Base-by-base conservation (phyloP, 2,797 vertebrate genomes). In the Myotis vivesi region DNA sequence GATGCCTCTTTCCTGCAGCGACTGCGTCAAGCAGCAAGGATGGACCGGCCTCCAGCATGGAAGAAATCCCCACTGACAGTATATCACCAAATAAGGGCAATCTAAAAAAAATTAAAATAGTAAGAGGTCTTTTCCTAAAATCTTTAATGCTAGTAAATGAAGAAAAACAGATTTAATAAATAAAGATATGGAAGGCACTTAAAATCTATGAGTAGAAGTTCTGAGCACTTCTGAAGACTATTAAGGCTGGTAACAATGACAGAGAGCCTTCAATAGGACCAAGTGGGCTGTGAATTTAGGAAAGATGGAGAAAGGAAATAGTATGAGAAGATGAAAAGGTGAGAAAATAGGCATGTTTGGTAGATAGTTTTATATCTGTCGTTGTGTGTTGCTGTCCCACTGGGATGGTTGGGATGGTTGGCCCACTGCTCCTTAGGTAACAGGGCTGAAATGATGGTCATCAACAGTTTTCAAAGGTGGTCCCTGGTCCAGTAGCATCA, bases 151-250 rank as follows among this genome's bases (percentile, higher is more conserved):
- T 38, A 83, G 25, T 25, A 79, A 93, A 77, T 81, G 83, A 72
- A 92, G 38, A 91, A 95, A 94, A 86, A 46, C 3, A 84, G 36
- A 87, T 62, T 81, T 30, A 38, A 44, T 66, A n/a, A 92, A 73
- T 66, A 71, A 62, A 11, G 33, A 6, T 44, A 84, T 13, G 2
- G 11, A 85, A 94, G 72, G 30, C 86, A 69, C 28, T n/a, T 57
- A 41, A 92, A 94, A 53, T 79, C 25, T n/a, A n/a, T 28, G 59
- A 89, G 66, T 23, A 4, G 19, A 36, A 79, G 84, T 72, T 62
- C 55, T 80, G n/a, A 77, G 66, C 68, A 25, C 6, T 36, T 85
- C 33, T 15, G 2, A 77, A 72, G 46, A 59, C 15, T 71, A n/a
- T 76, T 41, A 62, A 89, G 46, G 15, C 41, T 83, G 28, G 38